Base-by-base conservation (phyloP, 2,888 invertebrate genomes). In the Drosophila pseudotalamancana region DNA sequence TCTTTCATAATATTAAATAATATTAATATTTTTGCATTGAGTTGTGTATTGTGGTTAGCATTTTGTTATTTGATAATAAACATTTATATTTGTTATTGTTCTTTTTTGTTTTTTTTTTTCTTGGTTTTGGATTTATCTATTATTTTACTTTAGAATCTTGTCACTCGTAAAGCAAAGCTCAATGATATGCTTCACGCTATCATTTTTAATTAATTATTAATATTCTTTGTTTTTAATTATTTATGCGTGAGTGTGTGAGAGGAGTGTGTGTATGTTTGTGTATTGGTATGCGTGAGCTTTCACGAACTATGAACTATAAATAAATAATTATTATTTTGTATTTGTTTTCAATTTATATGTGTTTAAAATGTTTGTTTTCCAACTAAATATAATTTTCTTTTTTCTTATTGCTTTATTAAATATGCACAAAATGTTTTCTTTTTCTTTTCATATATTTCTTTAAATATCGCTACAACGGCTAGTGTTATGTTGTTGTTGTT, bases 151-250 rank as follows among this genome's bases (percentile, higher is more conserved):
- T 75, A 76, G 73, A 79, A 78, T 76, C 61, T 73, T 56, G 71
- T 72, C 65, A 55, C 64, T 71, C 54, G 54, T 71, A 72, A 88
- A 88, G 88, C 88, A 86, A 88, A 88, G 88, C 88, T 87, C 82
- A 77, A 87, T 88, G 88, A 88, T 88, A 88, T 88, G 88, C 79
- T 73, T 77, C 75, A 77, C 74, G 72, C 78, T 42, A 46, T 34
- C 27, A 49, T 42, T 46, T 45, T 40, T 25, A 18, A 39, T 51
- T 39, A 34, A 48, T 34, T 59, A 9, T 62, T 37, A 19, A 21
- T 32, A 16, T 49, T 14, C 0, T 29, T 27, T 11, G 40, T 8
- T n/a, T 34, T 27, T 60, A 54, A 25, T 29, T 45, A 32, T 63
- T 21, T 45, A 46, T 29, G 16, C 40, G 32, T 72, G 40, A 53